Evolutionary conservation across 1,140 invertebrate species (phyloP).

Genomic region (Aphidius gifuensis): DNA sequence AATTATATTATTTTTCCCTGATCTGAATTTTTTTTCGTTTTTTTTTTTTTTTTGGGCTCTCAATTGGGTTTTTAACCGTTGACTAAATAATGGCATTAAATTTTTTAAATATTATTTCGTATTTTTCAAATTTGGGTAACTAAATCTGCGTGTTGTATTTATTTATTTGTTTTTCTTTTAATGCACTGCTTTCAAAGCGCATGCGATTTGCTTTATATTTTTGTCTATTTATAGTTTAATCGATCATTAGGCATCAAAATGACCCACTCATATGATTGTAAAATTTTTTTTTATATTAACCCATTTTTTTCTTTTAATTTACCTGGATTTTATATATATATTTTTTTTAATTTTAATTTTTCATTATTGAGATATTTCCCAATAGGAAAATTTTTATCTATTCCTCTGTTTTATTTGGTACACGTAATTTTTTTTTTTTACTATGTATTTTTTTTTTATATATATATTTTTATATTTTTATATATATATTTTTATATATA

Average conservation of each 20-base stretch:
- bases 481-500: too few species aligned
- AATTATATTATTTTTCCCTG: too few species aligned
- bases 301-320: too few species aligned
- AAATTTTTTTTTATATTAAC: slow-evolving; percentile 20
- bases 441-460: too few species aligned
- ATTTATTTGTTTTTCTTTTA: background rate
- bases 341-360: too few species aligned
- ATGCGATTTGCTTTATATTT: background rate
- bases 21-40: background rate
- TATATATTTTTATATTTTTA: too few species aligned
- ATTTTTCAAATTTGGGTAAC: slow-evolving; percentile 1
- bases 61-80: background rate
- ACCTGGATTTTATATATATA: too few species aligned
- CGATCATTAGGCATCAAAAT: slow-evolving; percentile 7
- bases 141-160: background rate
- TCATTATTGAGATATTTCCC: too few species aligned
- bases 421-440: too few species aligned
- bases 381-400: too few species aligned
- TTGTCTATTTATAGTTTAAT: slow-evolving; percentile 9
- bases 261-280: slow-evolving; percentile 33
- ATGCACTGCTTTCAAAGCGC: background rate
- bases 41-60: slow-evolving; percentile 14
- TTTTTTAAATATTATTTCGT: background rate
- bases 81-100: background rate
- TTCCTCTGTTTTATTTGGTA: too few species aligned